phyloP scores from a whole-genome alignment of 2,113 vertebrate species.

The Tachycineta bicolor region DNA sequence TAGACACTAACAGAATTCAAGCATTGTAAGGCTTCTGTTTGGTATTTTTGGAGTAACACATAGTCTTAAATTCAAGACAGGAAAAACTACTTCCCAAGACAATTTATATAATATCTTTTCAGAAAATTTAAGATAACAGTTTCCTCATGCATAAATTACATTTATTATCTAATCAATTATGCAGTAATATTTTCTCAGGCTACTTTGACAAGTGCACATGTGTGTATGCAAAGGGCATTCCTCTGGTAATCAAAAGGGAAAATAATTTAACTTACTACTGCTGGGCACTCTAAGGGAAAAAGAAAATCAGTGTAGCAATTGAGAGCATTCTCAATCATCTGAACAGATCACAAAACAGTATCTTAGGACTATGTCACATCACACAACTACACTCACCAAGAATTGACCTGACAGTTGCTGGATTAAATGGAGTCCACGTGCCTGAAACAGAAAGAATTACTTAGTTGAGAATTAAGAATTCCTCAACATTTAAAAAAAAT shows the following conservation, averaged over 20 bases:
- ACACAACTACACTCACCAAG: slow-evolving; percentile 84
- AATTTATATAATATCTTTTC: neutral
- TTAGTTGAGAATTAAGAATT: neutral
- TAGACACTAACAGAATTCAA: neutral
- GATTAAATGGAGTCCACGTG: slow-evolving; percentile 98
- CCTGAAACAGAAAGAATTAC: slow-evolving; percentile 78
- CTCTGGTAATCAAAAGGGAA: neutral
- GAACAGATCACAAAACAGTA: neutral
- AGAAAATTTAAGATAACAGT: neutral
- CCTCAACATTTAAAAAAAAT: neutral
- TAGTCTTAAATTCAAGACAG: neutral
- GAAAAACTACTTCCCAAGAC: neutral
- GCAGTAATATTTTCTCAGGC: neutral
- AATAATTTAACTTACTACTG: neutral
- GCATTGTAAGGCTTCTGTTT: neutral
- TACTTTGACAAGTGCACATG: accelerated
- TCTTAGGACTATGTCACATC: neutral
- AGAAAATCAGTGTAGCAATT: neutral
- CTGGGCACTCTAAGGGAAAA: neutral
- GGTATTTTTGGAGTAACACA: neutral
- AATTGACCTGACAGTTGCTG: slow-evolving; percentile 93
- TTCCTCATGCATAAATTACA: neutral
- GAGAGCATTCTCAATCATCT: neutral
- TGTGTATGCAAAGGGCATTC: neutral
- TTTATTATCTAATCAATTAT: neutral